A percentile compares a stretch with the other conserved stretches of the same genome.
These are phyloP conservation scores for Pachypanchax playfairii DNA, from an alignment of 2,113 vertebrate species.

Conservation along the genomic window DNA sequence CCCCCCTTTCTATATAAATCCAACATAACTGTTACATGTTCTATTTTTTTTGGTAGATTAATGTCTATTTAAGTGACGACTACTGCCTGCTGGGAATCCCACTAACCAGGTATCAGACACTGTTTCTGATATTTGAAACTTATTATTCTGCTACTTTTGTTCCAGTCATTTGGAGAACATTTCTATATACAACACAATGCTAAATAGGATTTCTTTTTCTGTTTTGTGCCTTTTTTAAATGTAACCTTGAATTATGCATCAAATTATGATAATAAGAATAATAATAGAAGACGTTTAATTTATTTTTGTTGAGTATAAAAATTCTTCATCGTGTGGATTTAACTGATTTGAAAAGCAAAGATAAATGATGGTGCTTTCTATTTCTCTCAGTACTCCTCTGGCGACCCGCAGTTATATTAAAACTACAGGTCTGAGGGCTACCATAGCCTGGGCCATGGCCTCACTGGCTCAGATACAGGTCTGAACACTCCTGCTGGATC, in stretches of 20 bases:
- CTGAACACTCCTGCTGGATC: neutral
- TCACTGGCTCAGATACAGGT: conserved; percentile 88
- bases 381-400: conserved; percentile 82
- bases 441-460: conserved; percentile 90
- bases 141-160: neutral
- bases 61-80: conserved; percentile 86
- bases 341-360: neutral
- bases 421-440: conserved; percentile 87
- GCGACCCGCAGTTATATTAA: conserved; percentile 87
- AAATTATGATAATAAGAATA: neutral
- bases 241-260: neutral
- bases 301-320: fast-evolving
- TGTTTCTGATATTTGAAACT: neutral
- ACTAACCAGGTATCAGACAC: conserved; percentile 85
- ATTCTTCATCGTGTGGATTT: neutral
- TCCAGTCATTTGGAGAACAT: neutral
- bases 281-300: too few relatives aligned
- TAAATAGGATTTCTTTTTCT: too few relatives aligned
- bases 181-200: neutral
- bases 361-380: neutral
- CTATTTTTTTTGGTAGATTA: conserved; percentile 77
- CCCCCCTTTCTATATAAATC: neutral
- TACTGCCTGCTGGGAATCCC: conserved; percentile 88
- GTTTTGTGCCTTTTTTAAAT: neutral
- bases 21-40: neutral